Evolutionary conservation across 2,888 invertebrate species (phyloP).

Genomic region (Pristionchus mayeri): DNA sequence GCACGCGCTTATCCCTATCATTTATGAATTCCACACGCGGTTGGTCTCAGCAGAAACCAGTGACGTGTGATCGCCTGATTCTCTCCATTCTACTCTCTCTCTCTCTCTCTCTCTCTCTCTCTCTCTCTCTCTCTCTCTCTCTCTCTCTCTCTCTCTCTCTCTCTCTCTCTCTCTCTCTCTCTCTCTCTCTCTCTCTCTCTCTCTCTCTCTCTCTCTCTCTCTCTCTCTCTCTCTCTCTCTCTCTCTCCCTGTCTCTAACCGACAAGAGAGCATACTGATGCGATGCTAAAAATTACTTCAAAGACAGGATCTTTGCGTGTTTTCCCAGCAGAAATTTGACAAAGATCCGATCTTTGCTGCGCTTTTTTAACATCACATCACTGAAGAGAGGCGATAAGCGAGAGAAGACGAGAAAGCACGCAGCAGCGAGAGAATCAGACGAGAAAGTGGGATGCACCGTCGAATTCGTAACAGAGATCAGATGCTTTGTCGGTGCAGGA

Average conservation of each 20-base stretch:
- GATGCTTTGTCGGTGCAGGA: constrained; percentile 25
- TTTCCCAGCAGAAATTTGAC: too few relatives aligned
- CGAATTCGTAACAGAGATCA: constrained; percentile 22
- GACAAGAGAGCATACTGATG: background rate
- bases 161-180: background rate
- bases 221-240: too few relatives aligned
- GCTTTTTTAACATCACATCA: background rate
- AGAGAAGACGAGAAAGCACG: background rate
- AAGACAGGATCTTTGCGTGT: too few relatives aligned
- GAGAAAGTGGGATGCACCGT: background rate
- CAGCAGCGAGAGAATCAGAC: background rate
- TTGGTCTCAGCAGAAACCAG: too few relatives aligned
- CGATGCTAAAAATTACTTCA: too few relatives aligned
- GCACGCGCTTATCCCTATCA: too few relatives aligned
- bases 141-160: background rate
- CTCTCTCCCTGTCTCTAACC: background rate
- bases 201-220: too few relatives aligned
- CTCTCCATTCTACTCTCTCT: background rate
- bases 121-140: background rate
- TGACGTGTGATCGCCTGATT: too few relatives aligned
- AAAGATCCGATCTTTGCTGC: too few relatives aligned
- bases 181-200: constrained; percentile 2
- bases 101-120: constrained; percentile 11
- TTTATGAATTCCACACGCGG: too few relatives aligned
- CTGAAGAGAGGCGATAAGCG: background rate